Conservation (phyloP, 2,797 vertebrate species). For the Natrix natrix region DNA sequence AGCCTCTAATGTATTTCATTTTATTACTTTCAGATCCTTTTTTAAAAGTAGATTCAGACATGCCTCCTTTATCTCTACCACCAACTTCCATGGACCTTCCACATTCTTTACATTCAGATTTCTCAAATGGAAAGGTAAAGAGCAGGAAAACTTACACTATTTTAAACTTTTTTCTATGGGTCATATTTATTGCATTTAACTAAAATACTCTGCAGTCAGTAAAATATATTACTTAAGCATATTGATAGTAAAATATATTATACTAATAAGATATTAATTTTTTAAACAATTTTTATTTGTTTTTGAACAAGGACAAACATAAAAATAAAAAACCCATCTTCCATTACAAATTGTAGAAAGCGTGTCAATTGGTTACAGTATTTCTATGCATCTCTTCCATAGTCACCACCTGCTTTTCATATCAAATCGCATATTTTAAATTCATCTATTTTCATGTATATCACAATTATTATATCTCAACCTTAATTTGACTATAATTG, state of each 20-base stretch:
- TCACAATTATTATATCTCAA: no score
- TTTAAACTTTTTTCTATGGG: neutral
- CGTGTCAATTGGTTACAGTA: no score
- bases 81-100: slow-evolving; percentile 55
- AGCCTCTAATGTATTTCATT: neutral
- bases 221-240: neutral
- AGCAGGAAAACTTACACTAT: neutral
- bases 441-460: no score
- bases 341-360: no score
- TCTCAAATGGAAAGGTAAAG: slow-evolving; percentile 67
- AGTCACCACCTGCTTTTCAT: no score
- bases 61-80: slow-evolving; percentile 36
- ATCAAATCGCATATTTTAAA: no score
- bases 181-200: neutral
- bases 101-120: slow-evolving; percentile 56
- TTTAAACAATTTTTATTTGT: no score
- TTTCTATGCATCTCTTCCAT: no score
- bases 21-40: slow-evolving; percentile 57
- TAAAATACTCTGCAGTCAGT: neutral
- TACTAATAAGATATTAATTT: neutral
- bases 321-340: no score
- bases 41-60: slow-evolving; percentile 34
- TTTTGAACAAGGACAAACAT: no score
- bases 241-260: neutral
- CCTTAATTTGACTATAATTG: no score